A percentile compares a stretch with the other conserved stretches of the same genome.
Conservation (phyloP, 2,888 invertebrate genomes). For the Volucella bombylans region DNA sequence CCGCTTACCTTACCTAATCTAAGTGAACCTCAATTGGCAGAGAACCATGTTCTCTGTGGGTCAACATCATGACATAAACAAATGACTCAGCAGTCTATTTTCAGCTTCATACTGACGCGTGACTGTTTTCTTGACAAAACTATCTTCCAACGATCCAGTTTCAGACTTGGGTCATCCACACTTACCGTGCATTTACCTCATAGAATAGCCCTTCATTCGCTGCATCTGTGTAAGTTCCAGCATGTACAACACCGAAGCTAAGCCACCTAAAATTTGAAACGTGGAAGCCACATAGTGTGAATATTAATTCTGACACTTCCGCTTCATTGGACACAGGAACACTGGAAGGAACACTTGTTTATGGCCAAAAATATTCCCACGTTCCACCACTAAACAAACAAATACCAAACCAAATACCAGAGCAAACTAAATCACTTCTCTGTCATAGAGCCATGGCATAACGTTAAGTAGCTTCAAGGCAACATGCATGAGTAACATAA, state of each 20-base stretch:
- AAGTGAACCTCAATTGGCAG: too few species aligned
- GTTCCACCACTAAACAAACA: background rate
- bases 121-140: too few species aligned
- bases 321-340: constrained; percentile 11
- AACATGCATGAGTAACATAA: constrained; percentile 37
- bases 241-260: background rate
- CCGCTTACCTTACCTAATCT: too few species aligned
- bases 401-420: background rate
- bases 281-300: constrained; percentile 51
- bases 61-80: too few species aligned
- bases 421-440: background rate
- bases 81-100: too few species aligned
- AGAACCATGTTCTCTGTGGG: too few species aligned
- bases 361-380: constrained; percentile 41
- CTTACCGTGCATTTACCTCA: background rate
- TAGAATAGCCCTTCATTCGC: background rate
- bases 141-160: too few species aligned
- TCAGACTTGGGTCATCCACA: too few species aligned
- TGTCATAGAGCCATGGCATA: background rate
- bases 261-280: background rate
- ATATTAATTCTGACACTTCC: constrained; percentile 53
- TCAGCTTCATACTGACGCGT: too few species aligned
- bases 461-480: constrained; percentile 19
- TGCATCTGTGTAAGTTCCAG: background rate
- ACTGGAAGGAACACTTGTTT: background rate